Base-by-base conservation (phyloP, 2,797 vertebrate genomes). In the Pangasius mekongensis region DNA sequence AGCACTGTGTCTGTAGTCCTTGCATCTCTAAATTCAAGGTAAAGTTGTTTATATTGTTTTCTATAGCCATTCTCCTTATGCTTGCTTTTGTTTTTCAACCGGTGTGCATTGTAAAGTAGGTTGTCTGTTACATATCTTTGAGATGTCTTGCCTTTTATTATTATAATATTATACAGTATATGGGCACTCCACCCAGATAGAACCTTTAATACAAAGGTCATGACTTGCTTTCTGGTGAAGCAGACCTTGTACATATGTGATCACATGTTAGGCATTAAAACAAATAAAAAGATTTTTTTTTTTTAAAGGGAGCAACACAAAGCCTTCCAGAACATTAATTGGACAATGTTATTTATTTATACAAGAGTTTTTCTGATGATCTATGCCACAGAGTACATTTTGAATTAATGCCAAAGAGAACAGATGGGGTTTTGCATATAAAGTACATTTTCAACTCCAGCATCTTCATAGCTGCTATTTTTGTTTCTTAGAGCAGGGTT, bases 11-110 rank as follows among this genome's bases (percentile, higher is more conserved):
- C 0, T 8, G 22, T 0, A 90, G 91, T 80, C 91, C 78, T 43
- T 80, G 49, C 76, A 94, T 93, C 30, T 84, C 85, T 76, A 93
- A 91, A 64, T 88, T 93, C 74, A 94, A 97, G 95, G 95, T 96
- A 93, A 62, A 80, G n/a, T 84, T 87, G 7, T 58, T 39, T 76
- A 86, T 49, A 84, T 66, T 56, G 64, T 66, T 54, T 30, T 54
- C 14, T 83, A 14, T 20, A 83, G 43, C 27, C 11, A n/a, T 27
- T n/a, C 54, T 47, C 9, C 33, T 33, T 54, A n/a, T 16, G 11
- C 13, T 49, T 27, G 27, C 1, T 18, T 33, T 16, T 78, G 49
- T 78, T 54, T 78, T 78, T 56, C 24, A 76, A 9, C 14, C 27
- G 18, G 43, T 5, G 43, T 49, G 22, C 22, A 77, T n/a, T 52